phyloP scores from a whole-genome alignment of 2,797 vertebrate species.

The Avahi laniger region DNA sequence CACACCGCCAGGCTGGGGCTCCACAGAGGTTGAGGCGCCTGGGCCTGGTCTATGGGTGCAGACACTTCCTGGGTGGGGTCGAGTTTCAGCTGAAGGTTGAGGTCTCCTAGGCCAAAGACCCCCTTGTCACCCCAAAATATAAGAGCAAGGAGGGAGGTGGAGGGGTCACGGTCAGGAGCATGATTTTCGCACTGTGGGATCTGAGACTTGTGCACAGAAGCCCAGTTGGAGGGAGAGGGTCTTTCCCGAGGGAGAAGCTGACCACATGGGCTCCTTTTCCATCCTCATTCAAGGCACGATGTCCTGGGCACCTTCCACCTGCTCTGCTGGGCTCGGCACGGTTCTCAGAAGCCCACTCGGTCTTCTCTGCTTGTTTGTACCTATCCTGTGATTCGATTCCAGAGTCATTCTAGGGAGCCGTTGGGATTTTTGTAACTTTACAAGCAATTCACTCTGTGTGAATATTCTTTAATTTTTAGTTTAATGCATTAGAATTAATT shows the following conservation, averaged over 20 bases:
- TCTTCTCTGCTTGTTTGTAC: neutral
- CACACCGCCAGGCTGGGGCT: accelerated
- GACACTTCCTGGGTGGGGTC: accelerated
- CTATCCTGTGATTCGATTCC: neutral
- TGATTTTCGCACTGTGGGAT: accelerated
- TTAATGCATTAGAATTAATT: slow-evolving; percentile 16
- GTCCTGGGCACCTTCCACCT: accelerated
- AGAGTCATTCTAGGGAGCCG: neutral
- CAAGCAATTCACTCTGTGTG: neutral
- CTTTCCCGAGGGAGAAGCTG: neutral
- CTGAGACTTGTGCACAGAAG: neutral
- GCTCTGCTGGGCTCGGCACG: accelerated
- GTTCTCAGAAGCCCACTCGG: accelerated
- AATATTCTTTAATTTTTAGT: neutral
- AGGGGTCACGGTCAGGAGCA: accelerated
- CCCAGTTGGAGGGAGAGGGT: no score
- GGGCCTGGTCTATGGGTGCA: accelerated
- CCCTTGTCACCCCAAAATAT: neutral
- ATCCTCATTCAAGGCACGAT: accelerated
- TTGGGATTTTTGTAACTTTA: neutral
- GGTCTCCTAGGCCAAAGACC: neutral
- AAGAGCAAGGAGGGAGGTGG: neutral
- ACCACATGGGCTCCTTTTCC: accelerated
- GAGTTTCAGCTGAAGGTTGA: neutral
- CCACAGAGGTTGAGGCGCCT: accelerated